Evolutionary conservation across 2,888 invertebrate genomes (phyloP).

Genomic region (Caenorhabditis doughertyi): DNA sequence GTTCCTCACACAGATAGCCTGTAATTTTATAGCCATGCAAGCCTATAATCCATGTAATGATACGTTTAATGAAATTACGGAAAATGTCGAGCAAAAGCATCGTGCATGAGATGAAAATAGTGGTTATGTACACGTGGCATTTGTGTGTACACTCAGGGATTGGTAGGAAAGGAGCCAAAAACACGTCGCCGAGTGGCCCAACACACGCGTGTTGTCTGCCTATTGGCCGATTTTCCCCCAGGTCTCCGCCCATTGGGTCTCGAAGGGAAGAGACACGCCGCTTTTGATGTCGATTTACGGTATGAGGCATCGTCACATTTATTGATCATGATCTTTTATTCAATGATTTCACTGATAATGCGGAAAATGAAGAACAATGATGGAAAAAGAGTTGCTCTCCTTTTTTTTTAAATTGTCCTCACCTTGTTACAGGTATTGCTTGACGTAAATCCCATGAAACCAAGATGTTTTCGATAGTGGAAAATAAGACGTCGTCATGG

Average conservation of each 20-base stretch:
- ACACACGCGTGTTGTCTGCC: conserved; percentile 47
- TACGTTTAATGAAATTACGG: conserved; percentile 1
- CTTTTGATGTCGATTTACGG: conserved; percentile 46
- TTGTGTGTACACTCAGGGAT: conserved; percentile 48
- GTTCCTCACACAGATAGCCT: too few species aligned
- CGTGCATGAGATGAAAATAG: not conserved
- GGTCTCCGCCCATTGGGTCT: too few species aligned
- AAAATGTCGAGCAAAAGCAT: conserved; percentile 36
- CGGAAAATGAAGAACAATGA: not conserved
- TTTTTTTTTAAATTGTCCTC: too few species aligned
- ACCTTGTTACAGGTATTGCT: too few species aligned
- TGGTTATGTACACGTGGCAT: conserved; percentile 33
- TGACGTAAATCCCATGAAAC: too few species aligned
- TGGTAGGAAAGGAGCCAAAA: conserved; percentile 55
- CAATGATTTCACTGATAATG: conserved; percentile 6
- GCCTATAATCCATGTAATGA: not conserved
- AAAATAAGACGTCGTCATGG: not conserved
- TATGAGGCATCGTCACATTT: conserved; percentile 11
- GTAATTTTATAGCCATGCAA: not conserved
- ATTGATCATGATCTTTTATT: conserved; percentile 42
- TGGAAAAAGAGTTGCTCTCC: not conserved
- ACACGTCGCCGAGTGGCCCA: conserved; percentile 41
- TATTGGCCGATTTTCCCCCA: conserved; percentile 34
- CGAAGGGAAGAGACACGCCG: not conserved
- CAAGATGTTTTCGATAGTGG: not conserved